A percentile compares a stretch with the other conserved stretches of the same genome.
Evolutionary conservation across 1,140 invertebrate genomes (phyloP).

Genomic region (Macrocentrus cingulum): DNA sequence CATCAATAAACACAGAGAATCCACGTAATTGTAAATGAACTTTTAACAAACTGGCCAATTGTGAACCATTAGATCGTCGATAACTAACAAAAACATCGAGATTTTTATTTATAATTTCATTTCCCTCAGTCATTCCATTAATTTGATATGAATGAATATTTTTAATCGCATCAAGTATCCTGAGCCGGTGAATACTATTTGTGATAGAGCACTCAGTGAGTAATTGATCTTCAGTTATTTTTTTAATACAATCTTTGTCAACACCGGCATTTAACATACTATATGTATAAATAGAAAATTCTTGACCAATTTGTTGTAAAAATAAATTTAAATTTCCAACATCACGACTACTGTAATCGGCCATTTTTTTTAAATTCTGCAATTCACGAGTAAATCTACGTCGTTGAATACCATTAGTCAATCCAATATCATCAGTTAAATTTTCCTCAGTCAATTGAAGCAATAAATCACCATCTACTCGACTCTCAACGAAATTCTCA

Average conservation of each 20-base stretch:
- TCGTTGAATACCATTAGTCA: slow-evolving; percentile 90
- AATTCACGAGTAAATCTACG: slow-evolving; percentile 94
- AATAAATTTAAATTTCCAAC: slow-evolving; percentile 89
- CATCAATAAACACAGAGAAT: slow-evolving; percentile 94
- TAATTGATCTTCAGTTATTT: slow-evolving; percentile 89
- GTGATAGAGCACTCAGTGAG: slow-evolving; percentile 84
- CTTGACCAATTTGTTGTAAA: slow-evolving; percentile 81
- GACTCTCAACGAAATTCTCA: slow-evolving; percentile 82
- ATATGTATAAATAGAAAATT: slow-evolving; percentile 97
- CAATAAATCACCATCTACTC: slow-evolving; percentile 97
- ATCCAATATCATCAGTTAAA: slow-evolving; percentile 87
- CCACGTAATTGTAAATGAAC: slow-evolving; percentile 94
- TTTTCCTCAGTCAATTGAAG: slow-evolving; percentile 92
- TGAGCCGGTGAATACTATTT: slow-evolving; percentile 91
- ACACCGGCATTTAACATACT: slow-evolving; percentile 94
- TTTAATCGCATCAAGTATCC: slow-evolving; percentile 87
- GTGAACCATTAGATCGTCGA: slow-evolving; percentile 94
- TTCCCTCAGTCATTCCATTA: slow-evolving; percentile 59
- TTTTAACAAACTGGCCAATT: slow-evolving; percentile 88
- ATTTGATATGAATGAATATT: slow-evolving; percentile 65
- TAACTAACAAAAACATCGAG: slow-evolving; percentile 99
- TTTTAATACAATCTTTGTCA: slow-evolving; percentile 79
- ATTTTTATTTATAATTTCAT: slow-evolving; percentile 79
- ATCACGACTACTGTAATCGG: slow-evolving; percentile 95
- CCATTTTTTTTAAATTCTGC: slow-evolving; percentile 92